phyloP scores from a whole-genome alignment of 2,888 invertebrate genomes.

The Molorchus minor region DNA sequence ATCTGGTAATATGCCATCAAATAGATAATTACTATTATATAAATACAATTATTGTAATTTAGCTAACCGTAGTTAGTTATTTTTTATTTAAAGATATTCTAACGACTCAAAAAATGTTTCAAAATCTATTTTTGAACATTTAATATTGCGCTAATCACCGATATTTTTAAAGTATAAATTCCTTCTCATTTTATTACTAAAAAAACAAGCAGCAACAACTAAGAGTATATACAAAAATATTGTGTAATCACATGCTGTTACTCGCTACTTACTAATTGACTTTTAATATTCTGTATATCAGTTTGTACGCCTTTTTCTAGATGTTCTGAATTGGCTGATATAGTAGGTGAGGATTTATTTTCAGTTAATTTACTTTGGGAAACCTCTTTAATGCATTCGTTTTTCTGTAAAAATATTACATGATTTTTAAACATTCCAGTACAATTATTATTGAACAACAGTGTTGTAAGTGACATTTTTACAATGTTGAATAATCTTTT shows the following conservation, averaged over 20 bases:
- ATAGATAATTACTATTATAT: too few relatives aligned
- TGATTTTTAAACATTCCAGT: constrained; percentile 18
- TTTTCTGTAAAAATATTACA: constrained; percentile 49
- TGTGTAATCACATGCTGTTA: constrained; percentile 14
- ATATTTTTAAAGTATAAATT: constrained; percentile 24
- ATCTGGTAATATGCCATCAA: not conserved
- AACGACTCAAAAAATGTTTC: too few relatives aligned
- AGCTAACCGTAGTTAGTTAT: too few relatives aligned
- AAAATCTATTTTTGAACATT: too few relatives aligned
- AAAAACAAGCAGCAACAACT: constrained; percentile 11
- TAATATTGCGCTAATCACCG: too few relatives aligned
- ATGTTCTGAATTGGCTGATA: constrained; percentile 11
- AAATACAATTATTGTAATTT: too few relatives aligned
- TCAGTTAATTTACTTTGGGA: constrained; percentile 42
- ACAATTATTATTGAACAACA: too few relatives aligned
- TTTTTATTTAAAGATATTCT: too few relatives aligned
- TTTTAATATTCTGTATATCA: constrained; percentile 60
- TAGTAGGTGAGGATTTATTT: constrained; percentile 16
- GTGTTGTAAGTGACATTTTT: too few relatives aligned
- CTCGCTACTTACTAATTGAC: constrained; percentile 57
- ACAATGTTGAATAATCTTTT: too few relatives aligned
- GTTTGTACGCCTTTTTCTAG: constrained; percentile 58
- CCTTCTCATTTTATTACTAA: constrained; percentile 3
- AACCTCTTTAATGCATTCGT: constrained; percentile 47
- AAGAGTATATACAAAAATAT: constrained; percentile 28